Evolutionary conservation across 2,888 invertebrate genomes (phyloP).

Genomic region (Ethmia dodecea): DNA sequence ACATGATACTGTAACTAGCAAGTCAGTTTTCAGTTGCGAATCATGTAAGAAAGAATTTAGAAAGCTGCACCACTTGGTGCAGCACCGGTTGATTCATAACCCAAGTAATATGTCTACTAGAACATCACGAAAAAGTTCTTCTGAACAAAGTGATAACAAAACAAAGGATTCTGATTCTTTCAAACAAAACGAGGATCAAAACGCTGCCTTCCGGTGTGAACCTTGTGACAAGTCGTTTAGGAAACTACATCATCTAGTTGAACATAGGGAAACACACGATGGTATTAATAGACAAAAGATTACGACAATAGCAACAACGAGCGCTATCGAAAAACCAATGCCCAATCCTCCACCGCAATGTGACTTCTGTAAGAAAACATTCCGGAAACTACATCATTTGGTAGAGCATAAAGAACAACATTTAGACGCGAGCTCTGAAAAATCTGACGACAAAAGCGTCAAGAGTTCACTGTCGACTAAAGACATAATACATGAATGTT

Average conservation of each 20-base stretch:
- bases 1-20: constrained; percentile 24
- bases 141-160: constrained; percentile 47
- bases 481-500: constrained; percentile 73
- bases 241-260: constrained; percentile 69
- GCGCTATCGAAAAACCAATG: constrained; percentile 32
- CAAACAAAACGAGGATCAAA: constrained; percentile 49
- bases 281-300: constrained; percentile 56
- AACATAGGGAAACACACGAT: constrained; percentile 69
- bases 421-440: constrained; percentile 51
- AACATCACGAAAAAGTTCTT: constrained; percentile 47
- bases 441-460: constrained; percentile 63
- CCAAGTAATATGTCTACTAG: constrained; percentile 33
- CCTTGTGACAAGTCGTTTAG: constrained; percentile 72
- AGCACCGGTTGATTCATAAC: constrained; percentile 64
- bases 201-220: constrained; percentile 67
- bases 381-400: constrained; percentile 61
- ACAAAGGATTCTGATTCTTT: constrained; percentile 29
- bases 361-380: constrained; percentile 64
- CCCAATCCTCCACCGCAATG: constrained; percentile 52
- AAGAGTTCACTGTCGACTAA: constrained; percentile 61
- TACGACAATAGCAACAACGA: constrained; percentile 23
- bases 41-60: constrained; percentile 68
- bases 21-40: constrained; percentile 58
- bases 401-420: constrained; percentile 71
- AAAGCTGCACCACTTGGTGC: constrained; percentile 67